Evolutionary conservation across 2,888 invertebrate genomes (phyloP), one percentile per base, ranked within the genome.

Genomic region (Metallyticus violacea): DNA sequence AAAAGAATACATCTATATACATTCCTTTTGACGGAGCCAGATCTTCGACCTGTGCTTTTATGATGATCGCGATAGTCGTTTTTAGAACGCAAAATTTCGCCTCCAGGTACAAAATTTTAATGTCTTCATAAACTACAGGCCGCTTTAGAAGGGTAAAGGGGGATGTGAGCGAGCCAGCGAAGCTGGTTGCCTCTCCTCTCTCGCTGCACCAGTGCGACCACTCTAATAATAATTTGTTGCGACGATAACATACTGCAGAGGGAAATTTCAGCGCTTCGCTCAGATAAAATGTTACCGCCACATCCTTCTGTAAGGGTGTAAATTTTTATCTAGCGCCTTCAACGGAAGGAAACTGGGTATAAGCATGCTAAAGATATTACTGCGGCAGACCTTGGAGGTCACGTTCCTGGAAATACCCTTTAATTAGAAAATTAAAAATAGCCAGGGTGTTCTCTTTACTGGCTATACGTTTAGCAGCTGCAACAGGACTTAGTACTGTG

Each of bases 31-130:
- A 81, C 29, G n/a, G 30, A 15, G 81, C 25, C 29, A 81, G 81
- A 81, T 81, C 81, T 81, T 81, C 81, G 81, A 81, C 81, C 81
- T 81, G 81, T 40, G 26, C 81, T 81, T 81, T 81, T 81, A 81
- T 81, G 81, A 81, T 81, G 81, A 81, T 81, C 81, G 81, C 29
- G 40, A 81, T 81, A 81, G 30, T 26, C 29, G 40, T 6, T 29
- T 40, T 81, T 81, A 81, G 81, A 81, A 81, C 81, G 81, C 81
- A 81, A 81, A 81, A 81, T 30, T 81, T 81, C 9, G 81, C 81
- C 81, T 81, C 25, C 81, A 30, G 81, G 81, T 81, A 81, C 40
- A 30, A 81, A 30, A 30, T 30, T n/a, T 81, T 81, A 81, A 81
- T 81, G 81, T 81, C 81, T 81, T 81, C 81, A 81, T 81, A 81